phyloP scores from a whole-genome alignment of 2,113 vertebrate species.

The Leptobrachium leishanense region DNA sequence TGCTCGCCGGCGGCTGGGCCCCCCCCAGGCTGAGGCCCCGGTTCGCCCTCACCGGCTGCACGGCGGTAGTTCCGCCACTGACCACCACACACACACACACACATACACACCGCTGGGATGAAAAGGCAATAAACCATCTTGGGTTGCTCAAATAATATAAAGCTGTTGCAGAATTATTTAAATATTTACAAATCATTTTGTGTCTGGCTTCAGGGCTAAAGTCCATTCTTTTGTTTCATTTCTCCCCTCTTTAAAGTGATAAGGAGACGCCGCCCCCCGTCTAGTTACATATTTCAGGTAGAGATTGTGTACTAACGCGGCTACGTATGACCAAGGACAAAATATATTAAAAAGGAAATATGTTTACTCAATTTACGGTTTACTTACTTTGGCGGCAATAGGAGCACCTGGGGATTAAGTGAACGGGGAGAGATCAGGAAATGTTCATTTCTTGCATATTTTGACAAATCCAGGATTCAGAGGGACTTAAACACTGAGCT shows the following conservation, averaged over 20 bases:
- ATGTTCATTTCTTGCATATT: constrained; percentile 11
- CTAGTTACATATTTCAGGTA: neutral
- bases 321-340: neutral
- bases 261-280: neutral
- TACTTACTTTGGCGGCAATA: constrained; percentile 5
- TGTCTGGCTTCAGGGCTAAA: constrained; percentile 1
- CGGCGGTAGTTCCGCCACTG: no score
- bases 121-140: no score
- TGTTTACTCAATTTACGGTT: neutral
- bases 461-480: constrained; percentile 16
- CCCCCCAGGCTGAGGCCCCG: no score
- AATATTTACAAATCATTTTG: constrained; percentile 40
- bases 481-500: neutral
- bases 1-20: no score
- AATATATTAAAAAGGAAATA: neutral
- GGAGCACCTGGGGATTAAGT: constrained; percentile 3
- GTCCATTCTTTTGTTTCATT: constrained; percentile 7
- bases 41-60: no score
- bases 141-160: no score
- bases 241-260: neutral
- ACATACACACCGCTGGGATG: no score
- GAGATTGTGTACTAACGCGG: constrained; percentile 9
- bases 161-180: neutral
- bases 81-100: no score
- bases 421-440: neutral